A percentile compares a stretch with the other conserved stretches of the same genome.
These are phyloP conservation scores for Phocides pigmalion DNA, from an alignment of 1,140 invertebrate species.

Conservation along the genomic window DNA sequence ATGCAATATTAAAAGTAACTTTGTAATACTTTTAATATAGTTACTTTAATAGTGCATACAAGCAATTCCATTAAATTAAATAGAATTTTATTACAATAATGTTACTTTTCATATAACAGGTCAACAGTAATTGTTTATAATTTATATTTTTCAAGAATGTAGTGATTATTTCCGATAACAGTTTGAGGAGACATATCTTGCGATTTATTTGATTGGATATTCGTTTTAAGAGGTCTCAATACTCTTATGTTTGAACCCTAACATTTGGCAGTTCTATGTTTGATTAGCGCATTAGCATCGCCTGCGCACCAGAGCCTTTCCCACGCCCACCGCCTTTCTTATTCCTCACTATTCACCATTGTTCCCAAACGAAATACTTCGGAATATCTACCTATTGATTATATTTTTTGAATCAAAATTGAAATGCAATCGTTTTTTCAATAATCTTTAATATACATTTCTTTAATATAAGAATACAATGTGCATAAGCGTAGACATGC, in stretches of 20 bases:
- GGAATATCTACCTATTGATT: conserved; percentile 41
- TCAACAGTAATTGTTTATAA: no score
- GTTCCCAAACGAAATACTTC: conserved; percentile 48
- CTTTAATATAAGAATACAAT: not conserved
- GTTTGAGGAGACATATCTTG: no score
- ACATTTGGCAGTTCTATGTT: conserved; percentile 44
- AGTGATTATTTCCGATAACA: no score
- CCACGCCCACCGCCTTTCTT: conserved; percentile 69
- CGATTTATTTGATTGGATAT: no score
- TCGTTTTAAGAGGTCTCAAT: not conserved
- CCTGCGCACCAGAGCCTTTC: conserved; percentile 53
- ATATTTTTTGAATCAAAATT: conserved; percentile 31
- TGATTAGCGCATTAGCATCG: conserved; percentile 62
- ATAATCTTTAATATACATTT: not conserved
- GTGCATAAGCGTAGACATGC: no score
- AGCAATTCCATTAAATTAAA: no score
- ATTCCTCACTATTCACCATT: conserved; percentile 59
- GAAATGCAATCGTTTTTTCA: not conserved
- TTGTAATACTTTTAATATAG: no score
- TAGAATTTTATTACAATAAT: no score
- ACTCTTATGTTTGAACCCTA: not conserved
- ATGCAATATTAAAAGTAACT: no score
- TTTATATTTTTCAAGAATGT: no score
- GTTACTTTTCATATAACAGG: no score
- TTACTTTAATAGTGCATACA: no score